These are phyloP conservation scores for Plemyria rubiginata DNA, from an alignment of 2,888 invertebrate species.

Conservation along the genomic window DNA sequence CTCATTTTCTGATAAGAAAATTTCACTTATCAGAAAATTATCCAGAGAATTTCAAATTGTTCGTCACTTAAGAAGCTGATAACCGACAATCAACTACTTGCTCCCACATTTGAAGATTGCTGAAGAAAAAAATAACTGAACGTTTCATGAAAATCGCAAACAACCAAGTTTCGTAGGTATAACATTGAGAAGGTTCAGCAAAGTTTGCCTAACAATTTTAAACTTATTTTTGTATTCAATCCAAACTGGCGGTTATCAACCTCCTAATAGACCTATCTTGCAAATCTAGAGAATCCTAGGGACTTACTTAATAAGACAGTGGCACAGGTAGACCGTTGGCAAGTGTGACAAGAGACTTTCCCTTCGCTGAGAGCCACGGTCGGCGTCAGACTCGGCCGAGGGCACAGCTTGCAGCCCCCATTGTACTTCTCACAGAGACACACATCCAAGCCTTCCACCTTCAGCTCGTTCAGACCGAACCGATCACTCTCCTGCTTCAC, in stretches of 20 bases:
- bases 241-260: too few species aligned
- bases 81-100: too few species aligned
- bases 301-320: conserved; percentile 69
- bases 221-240: too few species aligned
- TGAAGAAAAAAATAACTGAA: too few species aligned
- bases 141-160: too few species aligned
- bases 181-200: too few species aligned
- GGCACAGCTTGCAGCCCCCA: conserved; percentile 78
- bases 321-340: conserved; percentile 61
- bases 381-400: conserved; percentile 60
- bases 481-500: conserved; percentile 63
- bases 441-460: conserved; percentile 69
- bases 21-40: not conserved
- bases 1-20: not conserved
- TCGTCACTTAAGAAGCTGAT: too few species aligned
- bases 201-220: too few species aligned
- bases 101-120: too few species aligned
- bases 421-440: conserved; percentile 78
- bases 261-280: too few species aligned
- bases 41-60: not conserved
- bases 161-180: too few species aligned
- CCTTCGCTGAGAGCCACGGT: conserved; percentile 57
- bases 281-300: too few species aligned
- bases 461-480: conserved; percentile 75
- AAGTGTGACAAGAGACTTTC: conserved; percentile 64